Conservation (phyloP, 64 coral and sea anemone species). For the Montipora capricornis region DNA sequence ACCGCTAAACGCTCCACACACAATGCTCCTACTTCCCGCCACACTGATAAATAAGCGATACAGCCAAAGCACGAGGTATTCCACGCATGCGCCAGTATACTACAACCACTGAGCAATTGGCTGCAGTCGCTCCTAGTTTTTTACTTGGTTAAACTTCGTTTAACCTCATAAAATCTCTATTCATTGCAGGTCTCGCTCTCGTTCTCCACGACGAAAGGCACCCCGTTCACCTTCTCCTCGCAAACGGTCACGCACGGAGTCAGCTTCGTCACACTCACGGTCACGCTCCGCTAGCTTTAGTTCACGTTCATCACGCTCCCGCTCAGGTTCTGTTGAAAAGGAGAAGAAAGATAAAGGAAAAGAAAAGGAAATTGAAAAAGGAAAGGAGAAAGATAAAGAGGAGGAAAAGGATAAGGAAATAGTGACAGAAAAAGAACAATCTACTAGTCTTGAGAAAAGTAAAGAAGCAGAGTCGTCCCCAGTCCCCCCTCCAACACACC, state of each 20-base stretch:
- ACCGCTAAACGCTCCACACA: no score
- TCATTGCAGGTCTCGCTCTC: constrained; percentile 62
- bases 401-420: background rate
- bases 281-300: constrained; percentile 71
- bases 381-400: constrained; percentile 32
- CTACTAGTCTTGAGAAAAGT: background rate
- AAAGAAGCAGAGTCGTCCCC: constrained; percentile 34
- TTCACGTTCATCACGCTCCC: constrained; percentile 58
- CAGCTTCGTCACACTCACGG: constrained; percentile 74
- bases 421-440: constrained; percentile 6
- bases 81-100: no score
- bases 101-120: no score
- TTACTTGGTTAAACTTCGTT: no score
- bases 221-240: constrained; percentile 67
- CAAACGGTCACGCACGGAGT: constrained; percentile 34
- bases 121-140: no score
- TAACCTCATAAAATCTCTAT: background rate
- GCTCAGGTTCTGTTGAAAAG: constrained; percentile 53
- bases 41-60: no score
- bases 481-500: constrained; percentile 85
- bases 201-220: constrained; percentile 72
- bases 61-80: no score
- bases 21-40: no score
- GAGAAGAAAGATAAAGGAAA: constrained; percentile 47
- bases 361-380: constrained; percentile 47